Evolutionary conservation across 1,140 invertebrate species (phyloP), one percentile per base, ranked within the genome.

Genomic region (Coelopa frigida): DNA sequence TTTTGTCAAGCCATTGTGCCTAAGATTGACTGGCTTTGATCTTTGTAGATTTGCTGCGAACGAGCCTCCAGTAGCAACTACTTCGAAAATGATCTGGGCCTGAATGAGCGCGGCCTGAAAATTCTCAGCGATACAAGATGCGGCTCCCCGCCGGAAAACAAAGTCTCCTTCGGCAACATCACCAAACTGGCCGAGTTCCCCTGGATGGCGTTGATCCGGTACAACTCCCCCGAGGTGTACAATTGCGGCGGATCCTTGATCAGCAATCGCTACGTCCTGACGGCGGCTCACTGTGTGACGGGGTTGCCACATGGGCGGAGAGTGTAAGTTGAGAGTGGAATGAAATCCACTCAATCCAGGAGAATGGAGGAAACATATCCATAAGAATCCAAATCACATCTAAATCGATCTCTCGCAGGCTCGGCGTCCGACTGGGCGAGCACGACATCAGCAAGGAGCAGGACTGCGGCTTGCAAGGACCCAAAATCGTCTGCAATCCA

Each of bases 361-460:
- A n/a, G n/a, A n/a, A n/a, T n/a, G n/a, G n/a, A n/a, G n/a, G n/a
- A n/a, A n/a, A n/a, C n/a, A n/a, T n/a, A n/a, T n/a, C n/a, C n/a
- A n/a, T n/a, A n/a, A n/a, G n/a, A n/a, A n/a, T n/a, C n/a, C n/a
- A n/a, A n/a, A n/a, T n/a, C n/a, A n/a, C 6, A 2, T 21, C 4
- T 36, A 27, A 15, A 24, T 29, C 38, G n/a, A 40, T 17, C 20
- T 23, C 29, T 17, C 10, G 5, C 14, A 77, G 74, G 14, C 51
- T 61, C 3, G 65, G 69, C 6, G 78, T 83, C 0, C 73, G 80
- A 2, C 51, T 84, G 6, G 81, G 81, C 3, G 81, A 84, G 55
- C 76, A 82, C 51, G 63, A 82, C 49, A 74, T 76, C 0, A 55
- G 56, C 0, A 73, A 66, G 0, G 70, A 75, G 1, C 42, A 29